phyloP scores from a whole-genome alignment of 2,113 vertebrate species.

The Phalacrocorax aristotelis region DNA sequence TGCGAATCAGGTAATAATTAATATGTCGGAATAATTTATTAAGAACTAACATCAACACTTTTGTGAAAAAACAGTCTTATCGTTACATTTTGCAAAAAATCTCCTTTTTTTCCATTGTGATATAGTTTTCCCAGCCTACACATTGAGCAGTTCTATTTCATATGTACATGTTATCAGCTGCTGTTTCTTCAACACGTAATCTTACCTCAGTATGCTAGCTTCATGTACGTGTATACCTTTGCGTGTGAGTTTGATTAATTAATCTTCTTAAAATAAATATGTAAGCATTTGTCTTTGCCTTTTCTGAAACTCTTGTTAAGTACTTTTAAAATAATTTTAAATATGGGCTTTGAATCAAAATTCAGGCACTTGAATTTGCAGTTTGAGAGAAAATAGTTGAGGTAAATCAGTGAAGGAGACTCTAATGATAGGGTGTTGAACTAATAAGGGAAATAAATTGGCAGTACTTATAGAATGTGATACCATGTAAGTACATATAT shows the following conservation, averaged over 20 bases:
- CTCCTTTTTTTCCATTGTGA: neutral
- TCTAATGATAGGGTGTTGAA: neutral
- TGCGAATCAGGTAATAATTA: slow-evolving; percentile 91
- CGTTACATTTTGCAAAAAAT: neutral
- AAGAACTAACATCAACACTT: neutral
- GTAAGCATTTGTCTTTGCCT: neutral
- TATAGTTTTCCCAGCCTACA: neutral
- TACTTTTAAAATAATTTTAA: neutral
- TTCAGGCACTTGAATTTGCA: neutral
- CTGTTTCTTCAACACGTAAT: neutral
- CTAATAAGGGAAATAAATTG: neutral
- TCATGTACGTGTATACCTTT: neutral
- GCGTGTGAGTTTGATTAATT: neutral
- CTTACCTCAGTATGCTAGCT: neutral
- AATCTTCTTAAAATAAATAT: neutral
- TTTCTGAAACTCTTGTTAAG: neutral
- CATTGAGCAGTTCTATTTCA: neutral
- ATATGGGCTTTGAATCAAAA: neutral
- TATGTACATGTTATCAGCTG: neutral
- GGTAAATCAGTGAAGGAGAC: neutral
- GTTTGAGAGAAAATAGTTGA: neutral
- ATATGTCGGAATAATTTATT: neutral
- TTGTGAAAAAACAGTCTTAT: neutral
- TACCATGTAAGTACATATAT: neutral
- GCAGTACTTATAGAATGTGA: neutral